Evolutionary conservation across 1,140 invertebrate species (phyloP).

Genomic region (Harpegnathos saltator): DNA sequence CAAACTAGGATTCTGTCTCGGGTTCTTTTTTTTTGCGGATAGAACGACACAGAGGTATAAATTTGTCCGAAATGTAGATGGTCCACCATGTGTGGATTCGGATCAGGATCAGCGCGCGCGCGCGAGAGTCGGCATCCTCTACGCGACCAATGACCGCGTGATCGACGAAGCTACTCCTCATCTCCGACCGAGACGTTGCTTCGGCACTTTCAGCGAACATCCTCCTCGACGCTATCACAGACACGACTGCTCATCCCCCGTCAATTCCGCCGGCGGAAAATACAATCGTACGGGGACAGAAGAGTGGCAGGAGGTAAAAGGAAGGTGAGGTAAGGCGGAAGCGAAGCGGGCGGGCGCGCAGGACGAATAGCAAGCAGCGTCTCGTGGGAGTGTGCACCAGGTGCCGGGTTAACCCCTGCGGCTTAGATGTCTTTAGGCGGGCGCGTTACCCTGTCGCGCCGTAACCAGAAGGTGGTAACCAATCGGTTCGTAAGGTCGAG

Average conservation of each 20-base stretch:
- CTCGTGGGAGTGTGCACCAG: constrained; percentile 84
- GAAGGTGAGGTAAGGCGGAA: constrained; percentile 64
- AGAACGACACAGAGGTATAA: too few species aligned
- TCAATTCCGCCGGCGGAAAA: constrained; percentile 56
- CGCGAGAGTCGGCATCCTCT: background rate
- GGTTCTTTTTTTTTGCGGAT: too few species aligned
- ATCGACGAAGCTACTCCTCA: background rate
- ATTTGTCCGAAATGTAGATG: too few species aligned
- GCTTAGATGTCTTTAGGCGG: constrained; percentile 81
- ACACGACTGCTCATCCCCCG: constrained; percentile 37
- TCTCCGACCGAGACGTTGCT: background rate
- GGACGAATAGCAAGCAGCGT: constrained; percentile 83
- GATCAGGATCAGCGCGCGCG: background rate
- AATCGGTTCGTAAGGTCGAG: constrained; percentile 74
- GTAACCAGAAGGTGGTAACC: constrained; percentile 77
- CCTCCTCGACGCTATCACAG: constrained; percentile 13
- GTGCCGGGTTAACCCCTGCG: constrained; percentile 83
- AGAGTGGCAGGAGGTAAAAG: constrained; percentile 64
- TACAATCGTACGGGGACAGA: constrained; percentile 57
- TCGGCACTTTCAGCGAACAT: background rate
- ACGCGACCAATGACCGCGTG: background rate
- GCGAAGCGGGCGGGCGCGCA: constrained; percentile 71
- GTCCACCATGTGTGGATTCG: too few species aligned
- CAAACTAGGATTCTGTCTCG: too few species aligned
- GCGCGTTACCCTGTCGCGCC: constrained; percentile 75